Percentiles rank a stretch among this genome's conserved stretches.
phyloP scores from a whole-genome alignment of 2,888 invertebrate genomes.

The Nemapogon koenigi region DNA sequence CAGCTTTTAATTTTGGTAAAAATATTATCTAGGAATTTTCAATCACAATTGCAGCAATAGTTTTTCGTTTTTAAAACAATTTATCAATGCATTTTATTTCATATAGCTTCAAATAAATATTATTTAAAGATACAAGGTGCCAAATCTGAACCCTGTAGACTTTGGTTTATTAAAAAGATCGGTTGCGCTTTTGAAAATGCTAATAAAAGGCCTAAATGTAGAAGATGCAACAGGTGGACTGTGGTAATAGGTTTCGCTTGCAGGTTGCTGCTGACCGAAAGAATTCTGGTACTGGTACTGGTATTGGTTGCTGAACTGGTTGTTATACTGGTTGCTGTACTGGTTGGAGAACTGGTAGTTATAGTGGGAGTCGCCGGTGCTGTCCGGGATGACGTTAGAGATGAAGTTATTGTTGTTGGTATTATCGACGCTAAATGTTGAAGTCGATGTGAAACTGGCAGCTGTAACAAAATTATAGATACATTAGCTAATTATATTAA shows the following conservation, averaged over 20 bases:
- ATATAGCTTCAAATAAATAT: too few species aligned
- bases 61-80: too few species aligned
- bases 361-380: constrained; percentile 46
- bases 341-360: constrained; percentile 45
- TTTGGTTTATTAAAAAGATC: constrained; percentile 49
- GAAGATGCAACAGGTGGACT: constrained; percentile 20
- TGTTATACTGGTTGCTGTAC: constrained; percentile 42
- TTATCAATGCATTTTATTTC: too few species aligned
- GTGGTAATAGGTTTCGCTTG: constrained; percentile 27
- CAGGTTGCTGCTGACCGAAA: constrained; percentile 18
- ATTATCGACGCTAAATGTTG: constrained; percentile 45
- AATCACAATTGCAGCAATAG: too few species aligned
- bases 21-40: too few species aligned
- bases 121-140: constrained; percentile 46
- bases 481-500: background rate
- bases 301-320: constrained; percentile 37
- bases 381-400: constrained; percentile 62
- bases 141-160: constrained; percentile 43
- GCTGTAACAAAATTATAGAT: constrained; percentile 34
- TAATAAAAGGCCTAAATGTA: constrained; percentile 52
- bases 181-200: constrained; percentile 51
- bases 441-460: constrained; percentile 41
- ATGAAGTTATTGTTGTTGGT: constrained; percentile 44
- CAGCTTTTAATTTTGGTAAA: too few species aligned
- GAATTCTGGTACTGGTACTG: constrained; percentile 37